Evolutionary conservation across 2,888 invertebrate species (phyloP).

Genomic region (Sphecodes monilicornis): DNA sequence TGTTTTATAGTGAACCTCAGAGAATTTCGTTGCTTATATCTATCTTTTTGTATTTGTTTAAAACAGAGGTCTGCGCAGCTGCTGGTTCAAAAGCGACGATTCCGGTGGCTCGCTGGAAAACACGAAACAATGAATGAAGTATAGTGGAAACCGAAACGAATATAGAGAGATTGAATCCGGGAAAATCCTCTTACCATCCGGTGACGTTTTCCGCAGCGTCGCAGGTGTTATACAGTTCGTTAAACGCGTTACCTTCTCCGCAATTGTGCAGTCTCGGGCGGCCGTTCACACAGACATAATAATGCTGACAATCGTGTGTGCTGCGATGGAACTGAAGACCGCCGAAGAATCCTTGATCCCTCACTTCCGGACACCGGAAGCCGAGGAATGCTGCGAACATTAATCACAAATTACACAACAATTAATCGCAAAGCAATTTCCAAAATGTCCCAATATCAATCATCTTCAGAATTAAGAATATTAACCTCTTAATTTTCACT

Average conservation of each 20-base stretch:
- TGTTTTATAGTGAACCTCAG: neutral
- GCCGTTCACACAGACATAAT: constrained; percentile 90
- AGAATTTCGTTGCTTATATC: neutral
- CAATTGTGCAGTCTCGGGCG: constrained; percentile 91
- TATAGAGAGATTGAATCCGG: neutral
- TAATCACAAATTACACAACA: neutral
- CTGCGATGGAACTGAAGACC: constrained; percentile 86
- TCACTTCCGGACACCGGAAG: constrained; percentile 91
- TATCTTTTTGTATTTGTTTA: constrained; percentile 7
- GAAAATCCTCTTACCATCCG: constrained; percentile 85
- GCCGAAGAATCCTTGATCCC: constrained; percentile 82
- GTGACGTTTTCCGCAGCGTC: constrained; percentile 92
- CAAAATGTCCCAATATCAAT: neutral
- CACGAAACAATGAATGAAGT: neutral
- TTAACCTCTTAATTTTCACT: too few relatives aligned
- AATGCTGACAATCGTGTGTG: constrained; percentile 90
- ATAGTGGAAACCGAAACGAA: too few relatives aligned
- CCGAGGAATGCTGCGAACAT: constrained; percentile 89
- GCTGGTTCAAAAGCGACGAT: neutral
- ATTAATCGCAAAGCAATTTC: too few relatives aligned
- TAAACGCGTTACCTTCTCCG: constrained; percentile 91
- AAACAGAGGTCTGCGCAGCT: constrained; percentile 21
- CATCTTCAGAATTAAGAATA: too few relatives aligned
- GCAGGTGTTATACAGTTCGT: constrained; percentile 89
- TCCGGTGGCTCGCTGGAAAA: constrained; percentile 39